Evolutionary conservation across 2,113 vertebrate genomes (phyloP), one percentile per base, ranked within the genome.

Genomic region (Chaenocephalus aceratus): DNA sequence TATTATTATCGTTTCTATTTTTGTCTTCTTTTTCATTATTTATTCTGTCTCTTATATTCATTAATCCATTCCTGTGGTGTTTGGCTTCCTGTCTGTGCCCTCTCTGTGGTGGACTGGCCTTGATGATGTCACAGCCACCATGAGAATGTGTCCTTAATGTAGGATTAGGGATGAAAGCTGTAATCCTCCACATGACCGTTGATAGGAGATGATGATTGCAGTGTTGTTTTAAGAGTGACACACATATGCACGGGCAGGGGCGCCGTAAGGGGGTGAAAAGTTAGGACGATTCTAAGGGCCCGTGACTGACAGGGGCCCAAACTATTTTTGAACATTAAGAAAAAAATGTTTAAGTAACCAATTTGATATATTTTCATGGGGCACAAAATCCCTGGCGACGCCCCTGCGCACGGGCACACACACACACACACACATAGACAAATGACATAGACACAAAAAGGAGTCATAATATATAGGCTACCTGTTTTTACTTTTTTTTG

Each of bases 161-260:
- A 85, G 88, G 93, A 95, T 94, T 94, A 94, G 86, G 68, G 86
- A 89, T 90, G 82, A 93, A 93, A 92, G 90, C 90, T 91, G 89
- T 93, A 93, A 93, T 94, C 93, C 91, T 72, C 89, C 51, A 91
- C 89, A 91, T 92, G 92, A 89, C 80, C 68, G 85, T 85, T 91
- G 91, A 91, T 91, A 91, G 89, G 83, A 88, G 91, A 88, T 88
- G 86, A 86, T 92, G 91, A 94, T 90, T 92, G 83, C 83, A 83
- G 79, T 77, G 86, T 89, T 92, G 85, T 92, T 84, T 86, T 76
- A 91, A 85, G 76, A 88, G 75, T 72, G 77, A 87, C 92, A 86
- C 85, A 84, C 83, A 85, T 21, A 85, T 21, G 26, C 26, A 26
- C 26, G 26, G 26, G 2, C 26, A 26, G 26, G 26, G 26, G 26